A percentile compares a stretch with the other conserved stretches of the same genome.
These are phyloP conservation scores for Eidolon helvum DNA, from an alignment of 2,113 vertebrate genomes.

Conservation along the genomic window DNA sequence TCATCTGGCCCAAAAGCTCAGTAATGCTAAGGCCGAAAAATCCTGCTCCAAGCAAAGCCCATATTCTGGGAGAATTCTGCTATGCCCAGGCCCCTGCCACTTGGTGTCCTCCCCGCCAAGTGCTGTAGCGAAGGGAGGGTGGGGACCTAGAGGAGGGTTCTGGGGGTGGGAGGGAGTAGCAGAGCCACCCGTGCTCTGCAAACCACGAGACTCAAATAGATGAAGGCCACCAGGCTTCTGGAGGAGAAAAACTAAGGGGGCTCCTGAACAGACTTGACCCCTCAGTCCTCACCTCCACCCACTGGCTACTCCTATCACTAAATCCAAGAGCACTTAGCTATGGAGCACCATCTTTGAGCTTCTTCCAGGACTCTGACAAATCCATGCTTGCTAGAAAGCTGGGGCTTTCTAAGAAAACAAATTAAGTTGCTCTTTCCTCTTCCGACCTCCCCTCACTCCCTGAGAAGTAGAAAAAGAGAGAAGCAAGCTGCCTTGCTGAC, in stretches of 20 bases:
- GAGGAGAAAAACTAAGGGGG: neutral
- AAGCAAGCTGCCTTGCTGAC: neutral
- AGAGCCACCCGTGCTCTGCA: neutral
- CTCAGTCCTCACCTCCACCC: neutral
- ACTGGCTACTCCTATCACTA: neutral
- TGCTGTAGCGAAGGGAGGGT: neutral
- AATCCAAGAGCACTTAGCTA: neutral
- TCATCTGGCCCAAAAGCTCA: no score
- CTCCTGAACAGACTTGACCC: neutral
- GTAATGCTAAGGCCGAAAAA: neutral
- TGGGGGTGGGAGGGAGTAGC: neutral
- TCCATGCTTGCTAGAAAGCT: neutral
- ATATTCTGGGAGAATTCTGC: neutral
- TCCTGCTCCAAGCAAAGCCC: neutral
- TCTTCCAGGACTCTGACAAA: neutral
- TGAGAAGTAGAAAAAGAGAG: neutral
- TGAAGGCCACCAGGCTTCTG: neutral
- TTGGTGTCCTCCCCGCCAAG: neutral
- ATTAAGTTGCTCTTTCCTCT: neutral
- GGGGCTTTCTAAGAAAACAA: constrained; percentile 19
- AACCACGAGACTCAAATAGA: neutral
- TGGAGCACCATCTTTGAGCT: neutral
- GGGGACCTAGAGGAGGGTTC: neutral
- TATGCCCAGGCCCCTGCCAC: neutral
- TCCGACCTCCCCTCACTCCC: neutral